Base-by-base conservation (phyloP, 2,113 vertebrate genomes). In the Chaetodon auriga region DNA sequence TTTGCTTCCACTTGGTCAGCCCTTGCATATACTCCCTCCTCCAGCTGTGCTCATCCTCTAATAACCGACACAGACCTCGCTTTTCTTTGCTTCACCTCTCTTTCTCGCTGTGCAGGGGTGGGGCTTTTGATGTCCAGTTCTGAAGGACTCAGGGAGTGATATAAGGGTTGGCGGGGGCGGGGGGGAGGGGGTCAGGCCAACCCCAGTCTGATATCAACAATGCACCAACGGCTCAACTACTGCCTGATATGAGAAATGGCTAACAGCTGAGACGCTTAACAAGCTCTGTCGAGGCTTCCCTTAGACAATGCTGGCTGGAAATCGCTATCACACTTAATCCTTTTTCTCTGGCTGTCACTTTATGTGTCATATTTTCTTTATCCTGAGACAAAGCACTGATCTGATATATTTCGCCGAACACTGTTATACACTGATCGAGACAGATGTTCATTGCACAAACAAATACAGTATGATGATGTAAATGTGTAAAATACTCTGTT, bases 401-500 rank as follows among this genome's bases (percentile, higher is more conserved):
- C 61, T 46, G 68, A 85, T 75, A 87, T 89, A 78, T 84, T 87
- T 88, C 65, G 69, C 85, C 51, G 85, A 82, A 85, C 82, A 81
- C 82, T 90, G 85, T 88, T 69, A 68, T 53, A 82, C 82, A 79
- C 81, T 64, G 87, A 81, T 78, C 7, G 7, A 83, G 63, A 82
- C 85, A 84, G 80, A 90, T 87, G 89, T 90, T 86, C 68, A 81
- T 81, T 89, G 92, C 92, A 92, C 92, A 94, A 82, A 77, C 45
- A 79, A 89, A 93, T 85, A 88, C 78, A 88, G 78, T 90, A 92
- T 87, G 80, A 88, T 61, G 69, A 92, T 93, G 87, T 93, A 93
- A 92, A 94, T 91, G 91, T 94, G 90, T 94, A 93, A 92, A 91
- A 92, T 90, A 92, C 77, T 90, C 71, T 81, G 84, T 91, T 91